A percentile compares a stretch with the other conserved stretches of the same genome.
Conservation (phyloP, 2,113 vertebrate species). For the Microtus oregoni region DNA sequence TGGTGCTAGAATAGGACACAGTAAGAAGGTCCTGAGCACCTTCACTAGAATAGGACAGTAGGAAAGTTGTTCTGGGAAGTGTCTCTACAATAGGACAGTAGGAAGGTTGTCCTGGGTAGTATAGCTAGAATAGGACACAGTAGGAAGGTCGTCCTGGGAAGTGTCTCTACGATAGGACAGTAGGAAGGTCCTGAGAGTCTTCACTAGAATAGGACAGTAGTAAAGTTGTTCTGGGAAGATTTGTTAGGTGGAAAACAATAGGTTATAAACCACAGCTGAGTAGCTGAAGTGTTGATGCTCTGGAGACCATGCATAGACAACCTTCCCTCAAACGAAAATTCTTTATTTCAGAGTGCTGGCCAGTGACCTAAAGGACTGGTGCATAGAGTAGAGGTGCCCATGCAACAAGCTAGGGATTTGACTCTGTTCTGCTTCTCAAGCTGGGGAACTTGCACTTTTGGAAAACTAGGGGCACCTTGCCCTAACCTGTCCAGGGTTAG, state of each 20-base stretch:
- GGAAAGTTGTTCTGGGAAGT: not conserved
- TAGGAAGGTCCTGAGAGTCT: too few species aligned
- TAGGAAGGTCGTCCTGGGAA: too few species aligned
- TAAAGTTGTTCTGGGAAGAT: too few species aligned
- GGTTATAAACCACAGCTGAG: not conserved
- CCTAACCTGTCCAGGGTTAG: not conserved
- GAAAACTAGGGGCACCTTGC: not conserved
- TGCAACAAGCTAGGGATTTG: not conserved
- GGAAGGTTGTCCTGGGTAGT: not conserved
- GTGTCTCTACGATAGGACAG: too few species aligned
- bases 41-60: too few species aligned
- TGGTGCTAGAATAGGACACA: too few species aligned
- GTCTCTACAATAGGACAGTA: too few species aligned
- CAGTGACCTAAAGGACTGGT: not conserved
- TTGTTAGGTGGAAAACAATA: not conserved
- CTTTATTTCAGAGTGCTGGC: not conserved
- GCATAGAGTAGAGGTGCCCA: not conserved
- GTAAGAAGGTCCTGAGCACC: too few species aligned
- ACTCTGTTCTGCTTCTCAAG: not conserved
- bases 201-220: too few species aligned
- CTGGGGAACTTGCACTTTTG: not conserved
- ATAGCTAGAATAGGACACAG: not conserved
- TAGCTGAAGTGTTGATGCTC: not conserved
- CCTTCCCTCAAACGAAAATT: not conserved
- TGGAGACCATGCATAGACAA: not conserved